Percentiles rank a stretch among this genome's conserved stretches.
Evolutionary conservation across 2,113 vertebrate genomes (phyloP).

Genomic region (Nipponia nippon): DNA sequence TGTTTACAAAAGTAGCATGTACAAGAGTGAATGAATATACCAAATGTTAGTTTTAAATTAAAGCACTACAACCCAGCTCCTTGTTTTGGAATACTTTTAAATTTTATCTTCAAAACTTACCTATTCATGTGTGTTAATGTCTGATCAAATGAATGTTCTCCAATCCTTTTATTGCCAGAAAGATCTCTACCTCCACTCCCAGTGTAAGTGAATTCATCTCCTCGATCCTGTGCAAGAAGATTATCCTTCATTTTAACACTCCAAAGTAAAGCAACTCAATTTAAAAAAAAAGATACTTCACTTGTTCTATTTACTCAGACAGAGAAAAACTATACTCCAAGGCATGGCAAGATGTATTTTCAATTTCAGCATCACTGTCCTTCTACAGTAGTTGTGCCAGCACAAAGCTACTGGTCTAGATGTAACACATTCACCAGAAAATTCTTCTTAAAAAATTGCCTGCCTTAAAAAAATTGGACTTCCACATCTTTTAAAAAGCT

Average conservation of each 20-base stretch:
- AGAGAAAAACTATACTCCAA: neutral
- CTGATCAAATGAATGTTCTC: slow-evolving; percentile 97
- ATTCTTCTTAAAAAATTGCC: neutral
- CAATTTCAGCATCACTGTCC: neutral
- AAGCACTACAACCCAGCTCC: neutral
- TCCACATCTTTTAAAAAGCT: neutral
- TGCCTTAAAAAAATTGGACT: neutral
- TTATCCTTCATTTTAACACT: slow-evolving; percentile 39
- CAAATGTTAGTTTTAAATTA: neutral
- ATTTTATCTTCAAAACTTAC: slow-evolving; percentile 68
- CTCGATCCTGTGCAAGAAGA: slow-evolving; percentile 84
- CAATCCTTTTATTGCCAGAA: slow-evolving; percentile 98
- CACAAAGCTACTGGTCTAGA: neutral
- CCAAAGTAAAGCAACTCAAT: neutral
- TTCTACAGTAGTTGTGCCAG: neutral
- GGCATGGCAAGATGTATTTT: neutral
- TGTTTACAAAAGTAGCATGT: neutral
- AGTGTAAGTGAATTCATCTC: slow-evolving; percentile 98
- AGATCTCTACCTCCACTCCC: slow-evolving; percentile 98
- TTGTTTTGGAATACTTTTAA: neutral
- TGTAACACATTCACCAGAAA: neutral
- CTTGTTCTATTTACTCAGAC: neutral
- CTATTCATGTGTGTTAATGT: slow-evolving; percentile 99
- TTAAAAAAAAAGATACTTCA: neutral
- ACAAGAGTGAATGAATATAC: neutral